A percentile compares a stretch with the other conserved stretches of the same genome.
Conservation (phyloP, 1,140 invertebrate genomes). For the Metaphire vulgaris region DNA sequence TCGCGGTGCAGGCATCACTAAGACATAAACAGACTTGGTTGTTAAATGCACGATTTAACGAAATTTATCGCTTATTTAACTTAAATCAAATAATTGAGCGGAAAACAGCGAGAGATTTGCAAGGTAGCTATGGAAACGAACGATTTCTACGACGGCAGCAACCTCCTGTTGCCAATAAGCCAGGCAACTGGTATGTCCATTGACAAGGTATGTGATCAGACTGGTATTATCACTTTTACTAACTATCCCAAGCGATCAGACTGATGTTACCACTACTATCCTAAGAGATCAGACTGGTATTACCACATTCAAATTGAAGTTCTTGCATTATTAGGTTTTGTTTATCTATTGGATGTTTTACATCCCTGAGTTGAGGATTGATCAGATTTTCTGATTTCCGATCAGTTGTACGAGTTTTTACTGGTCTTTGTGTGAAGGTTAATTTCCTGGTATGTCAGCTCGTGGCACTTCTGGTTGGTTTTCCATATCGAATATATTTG, state of each 20-base stretch:
- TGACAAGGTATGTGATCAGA: too few relatives aligned
- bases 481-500: constrained; percentile 38
- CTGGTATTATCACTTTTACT: neutral
- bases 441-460: constrained; percentile 45
- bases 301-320: neutral
- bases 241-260: neutral
- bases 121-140: too few relatives aligned
- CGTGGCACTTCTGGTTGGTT: constrained; percentile 36
- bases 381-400: neutral
- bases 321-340: neutral
- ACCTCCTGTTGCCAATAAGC: neutral
- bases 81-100: too few relatives aligned
- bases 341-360: neutral
- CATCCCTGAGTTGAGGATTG: neutral
- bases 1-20: too few relatives aligned
- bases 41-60: too few relatives aligned
- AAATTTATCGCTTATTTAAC: too few relatives aligned
- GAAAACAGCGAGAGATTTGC: too few relatives aligned
- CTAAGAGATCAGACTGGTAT: neutral
- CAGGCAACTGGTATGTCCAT: neutral
- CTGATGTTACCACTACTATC: neutral
- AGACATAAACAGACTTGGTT: too few relatives aligned
- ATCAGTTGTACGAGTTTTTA: neutral
- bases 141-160: neutral
- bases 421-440: constrained; percentile 31